A percentile compares a stretch with the other conserved stretches of the same genome.
Evolutionary conservation across 2,888 invertebrate species (phyloP).

Genomic region (Monochamus alternatus): DNA sequence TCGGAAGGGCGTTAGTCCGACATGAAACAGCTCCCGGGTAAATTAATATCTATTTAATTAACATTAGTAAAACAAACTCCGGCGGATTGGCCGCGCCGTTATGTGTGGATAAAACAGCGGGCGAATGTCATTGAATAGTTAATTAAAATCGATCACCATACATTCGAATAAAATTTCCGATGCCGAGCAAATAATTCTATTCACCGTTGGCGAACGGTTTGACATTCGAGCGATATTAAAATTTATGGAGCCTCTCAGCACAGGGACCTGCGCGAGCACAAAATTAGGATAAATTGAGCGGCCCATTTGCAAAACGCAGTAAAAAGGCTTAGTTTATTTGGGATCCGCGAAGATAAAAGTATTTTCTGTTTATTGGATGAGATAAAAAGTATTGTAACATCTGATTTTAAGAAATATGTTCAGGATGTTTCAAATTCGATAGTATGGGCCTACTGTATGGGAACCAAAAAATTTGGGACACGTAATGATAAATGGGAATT

Average conservation of each 20-base stretch:
- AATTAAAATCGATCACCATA: slow-evolving; percentile 40
- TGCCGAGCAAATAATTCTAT: slow-evolving; percentile 35
- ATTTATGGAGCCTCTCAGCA: slow-evolving; percentile 31
- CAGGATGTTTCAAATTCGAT: too few species aligned
- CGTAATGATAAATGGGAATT: too few species aligned
- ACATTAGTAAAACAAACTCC: slow-evolving; percentile 10
- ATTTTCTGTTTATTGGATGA: too few species aligned
- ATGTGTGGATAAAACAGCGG: slow-evolving; percentile 26
- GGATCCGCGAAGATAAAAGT: too few species aligned
- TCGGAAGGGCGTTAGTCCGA: too few species aligned
- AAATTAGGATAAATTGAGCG: background rate
- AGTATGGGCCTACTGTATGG: too few species aligned
- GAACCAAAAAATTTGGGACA: too few species aligned
- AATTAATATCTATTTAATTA: slow-evolving; percentile 21
- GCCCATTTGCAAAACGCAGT: too few species aligned
- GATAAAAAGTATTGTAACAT: too few species aligned
- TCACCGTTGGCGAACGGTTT: slow-evolving; percentile 29
- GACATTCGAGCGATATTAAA: slow-evolving; percentile 38
- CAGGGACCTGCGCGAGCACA: background rate
- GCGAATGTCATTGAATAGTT: slow-evolving; percentile 33
- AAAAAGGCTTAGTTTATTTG: too few species aligned
- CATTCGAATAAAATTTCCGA: slow-evolving; percentile 29
- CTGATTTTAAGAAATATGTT: too few species aligned
- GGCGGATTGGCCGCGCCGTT: slow-evolving; percentile 12
- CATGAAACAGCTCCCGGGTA: background rate